These are phyloP conservation scores for Edolisoma coerulescens DNA, from an alignment of 2,113 vertebrate genomes.

Conservation along the genomic window DNA sequence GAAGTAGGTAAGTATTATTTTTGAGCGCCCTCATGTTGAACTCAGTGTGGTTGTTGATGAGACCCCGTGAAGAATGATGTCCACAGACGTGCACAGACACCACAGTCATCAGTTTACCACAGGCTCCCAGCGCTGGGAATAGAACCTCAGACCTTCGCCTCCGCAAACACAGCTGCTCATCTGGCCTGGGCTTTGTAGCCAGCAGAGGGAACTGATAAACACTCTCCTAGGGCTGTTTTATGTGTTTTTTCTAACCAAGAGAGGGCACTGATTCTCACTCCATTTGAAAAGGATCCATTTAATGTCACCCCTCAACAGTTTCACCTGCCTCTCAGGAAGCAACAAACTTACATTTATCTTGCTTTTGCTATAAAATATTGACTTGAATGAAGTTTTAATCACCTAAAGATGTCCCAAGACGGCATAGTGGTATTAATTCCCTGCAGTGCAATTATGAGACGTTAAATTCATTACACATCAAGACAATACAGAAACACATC, in stretches of 20 bases:
- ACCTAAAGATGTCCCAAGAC: constrained; percentile 26
- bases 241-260: neutral
- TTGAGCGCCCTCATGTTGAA: constrained; percentile 30
- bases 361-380: neutral
- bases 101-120: constrained; percentile 40
- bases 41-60: constrained; percentile 1
- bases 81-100: constrained; percentile 22
- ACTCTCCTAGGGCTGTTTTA: neutral
- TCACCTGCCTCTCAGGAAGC: neutral
- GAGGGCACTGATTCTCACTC: constrained; percentile 11
- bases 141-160: constrained; percentile 32
- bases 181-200: constrained; percentile 53
- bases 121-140: constrained; percentile 24
- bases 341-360: neutral
- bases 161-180: constrained; percentile 65
- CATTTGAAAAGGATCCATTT: neutral
- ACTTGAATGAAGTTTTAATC: neutral
- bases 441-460: constrained; percentile 31
- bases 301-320: neutral
- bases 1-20: neutral
- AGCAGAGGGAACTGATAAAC: constrained; percentile 52
- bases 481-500: constrained; percentile 59
- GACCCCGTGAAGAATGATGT: neutral
- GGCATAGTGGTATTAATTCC: constrained; percentile 35
- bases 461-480: constrained; percentile 55